Evolutionary conservation across 2,888 invertebrate species (phyloP), one percentile per base, ranked within the genome.

Genomic region (Mycalesis mineus): DNA sequence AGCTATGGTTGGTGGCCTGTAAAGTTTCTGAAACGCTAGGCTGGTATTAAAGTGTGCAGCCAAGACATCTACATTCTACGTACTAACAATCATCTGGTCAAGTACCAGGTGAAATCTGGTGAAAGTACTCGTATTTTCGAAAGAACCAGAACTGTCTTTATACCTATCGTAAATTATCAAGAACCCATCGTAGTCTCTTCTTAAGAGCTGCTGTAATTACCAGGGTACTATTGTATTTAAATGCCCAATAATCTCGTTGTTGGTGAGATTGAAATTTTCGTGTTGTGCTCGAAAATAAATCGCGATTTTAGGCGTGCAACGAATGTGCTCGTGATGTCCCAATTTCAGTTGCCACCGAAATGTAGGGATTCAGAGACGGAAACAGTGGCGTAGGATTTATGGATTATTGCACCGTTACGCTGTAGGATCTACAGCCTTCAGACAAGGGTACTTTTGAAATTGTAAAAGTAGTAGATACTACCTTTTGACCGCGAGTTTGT

Each of bases 231-330:
- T 45, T 45, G 45, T 31, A 13, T 45, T 31, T 14, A 45, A 29
- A 45, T 45, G 31, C 29, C 7, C 11, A 36, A 36, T 31, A 33
- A 15, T 47, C 14, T 14, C 29, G 15, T 8, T 15, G 47, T 33
- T 15, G 15, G 31, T 47, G 47, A 15, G 47, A 47, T 47, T 47
- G 31, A 47, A 47, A 47, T 33, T 47, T 47, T 47, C 47, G 15
- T 33, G 47, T 33, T 15, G 33, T 33, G 33, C 47, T 6, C 47
- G 47, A 31, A 31, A 47, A 47, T 47, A 47, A 33, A 47, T 47
- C 47, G 47, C 11, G 11, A 45, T 45, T 47, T 33, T 33, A 15
- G 33, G 45, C 39, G 7, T 14, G 31, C 28, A 41, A 15, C 14
- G 40, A 28, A 39, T 51, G 40, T 11, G 28, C 29, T 28, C 14